Conservation (phyloP, 1,140 invertebrate species). For the Caenorhabditis brenneri region DNA sequence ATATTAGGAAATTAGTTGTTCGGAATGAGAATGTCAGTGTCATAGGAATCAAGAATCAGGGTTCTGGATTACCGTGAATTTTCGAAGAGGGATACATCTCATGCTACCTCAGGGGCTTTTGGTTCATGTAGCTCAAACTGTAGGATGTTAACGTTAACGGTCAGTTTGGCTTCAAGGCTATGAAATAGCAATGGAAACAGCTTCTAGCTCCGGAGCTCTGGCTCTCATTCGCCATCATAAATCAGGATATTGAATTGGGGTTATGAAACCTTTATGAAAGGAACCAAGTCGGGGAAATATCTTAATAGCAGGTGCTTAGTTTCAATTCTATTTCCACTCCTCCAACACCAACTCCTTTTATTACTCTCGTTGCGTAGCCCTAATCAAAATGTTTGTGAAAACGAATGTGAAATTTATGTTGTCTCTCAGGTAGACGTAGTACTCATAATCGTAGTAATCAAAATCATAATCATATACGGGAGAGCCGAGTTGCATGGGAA, state of each 20-base stretch:
- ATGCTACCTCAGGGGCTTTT: no score
- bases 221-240: background rate
- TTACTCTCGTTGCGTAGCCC: background rate
- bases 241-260: background rate
- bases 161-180: no score
- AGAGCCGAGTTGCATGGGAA: background rate
- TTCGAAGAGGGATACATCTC: no score
- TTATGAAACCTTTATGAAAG: background rate
- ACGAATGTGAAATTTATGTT: background rate
- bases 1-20: background rate
- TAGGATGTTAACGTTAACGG: no score
- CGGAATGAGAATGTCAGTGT: background rate
- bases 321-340: background rate
- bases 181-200: no score
- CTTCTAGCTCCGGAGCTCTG: no score
- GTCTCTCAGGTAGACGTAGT: background rate
- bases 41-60: background rate
- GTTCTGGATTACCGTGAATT: no score
- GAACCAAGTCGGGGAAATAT: background rate
- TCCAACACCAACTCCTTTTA: background rate
- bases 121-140: no score
- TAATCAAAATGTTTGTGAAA: conserved; percentile 23
- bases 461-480: background rate
- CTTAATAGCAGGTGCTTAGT: conserved; percentile 22
- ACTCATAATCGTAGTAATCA: background rate